Conservation (phyloP, 37 sponge, comb jelly and placozoan genomes). For the Mnemiopsis leidyi region DNA sequence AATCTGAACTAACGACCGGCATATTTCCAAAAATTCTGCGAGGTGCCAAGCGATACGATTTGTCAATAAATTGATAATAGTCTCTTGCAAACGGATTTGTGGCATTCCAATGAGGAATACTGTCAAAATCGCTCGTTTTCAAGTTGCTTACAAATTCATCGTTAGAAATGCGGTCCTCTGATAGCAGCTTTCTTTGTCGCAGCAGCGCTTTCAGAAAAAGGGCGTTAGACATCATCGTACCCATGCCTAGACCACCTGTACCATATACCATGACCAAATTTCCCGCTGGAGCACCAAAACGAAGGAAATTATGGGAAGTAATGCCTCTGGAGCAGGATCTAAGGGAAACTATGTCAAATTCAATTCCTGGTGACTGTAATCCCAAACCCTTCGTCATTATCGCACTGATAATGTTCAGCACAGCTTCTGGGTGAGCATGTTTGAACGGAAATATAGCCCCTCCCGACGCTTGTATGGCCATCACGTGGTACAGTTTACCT, state of each 20-base stretch:
- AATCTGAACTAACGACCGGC: too few species aligned
- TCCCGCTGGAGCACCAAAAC: not conserved
- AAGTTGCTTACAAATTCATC: not conserved
- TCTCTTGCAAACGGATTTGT: not conserved
- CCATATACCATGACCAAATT: not conserved
- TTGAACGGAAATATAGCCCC: not conserved
- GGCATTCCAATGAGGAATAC: not conserved
- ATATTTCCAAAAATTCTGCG: not conserved
- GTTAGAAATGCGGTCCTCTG: not conserved
- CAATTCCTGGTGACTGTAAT: not conserved
- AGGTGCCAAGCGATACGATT: not conserved
- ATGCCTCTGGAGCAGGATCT: not conserved
- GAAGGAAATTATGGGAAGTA: not conserved
- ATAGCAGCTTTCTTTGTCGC: not conserved
- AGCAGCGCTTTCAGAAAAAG: not conserved
- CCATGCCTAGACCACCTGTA: not conserved
- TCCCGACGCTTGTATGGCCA: not conserved
- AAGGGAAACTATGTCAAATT: not conserved
- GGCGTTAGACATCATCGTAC: not conserved
- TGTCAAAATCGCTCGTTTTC: not conserved
- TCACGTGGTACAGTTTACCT: not conserved
- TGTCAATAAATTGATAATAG: not conserved
- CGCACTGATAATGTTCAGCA: not conserved
- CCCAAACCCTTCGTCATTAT: not conserved
- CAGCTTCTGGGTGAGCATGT: conserved; percentile 23